These are phyloP conservation scores for Ametastegia equiseti DNA, from an alignment of 2,888 invertebrate genomes.

Conservation along the genomic window DNA sequence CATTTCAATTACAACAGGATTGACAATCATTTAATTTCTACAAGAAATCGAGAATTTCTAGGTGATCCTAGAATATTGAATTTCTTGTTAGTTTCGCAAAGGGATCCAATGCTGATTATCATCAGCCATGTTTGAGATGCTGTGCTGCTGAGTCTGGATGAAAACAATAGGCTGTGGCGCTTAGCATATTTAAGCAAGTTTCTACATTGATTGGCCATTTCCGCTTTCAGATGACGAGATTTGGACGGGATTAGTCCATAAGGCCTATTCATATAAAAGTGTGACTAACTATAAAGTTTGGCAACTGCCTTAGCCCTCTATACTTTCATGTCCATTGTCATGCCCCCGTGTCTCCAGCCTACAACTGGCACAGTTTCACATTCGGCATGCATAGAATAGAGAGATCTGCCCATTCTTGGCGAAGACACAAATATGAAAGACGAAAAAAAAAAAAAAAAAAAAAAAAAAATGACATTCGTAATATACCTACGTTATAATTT, in stretches of 20 bases:
- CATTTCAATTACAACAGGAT: no score
- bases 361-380: conserved; percentile 43
- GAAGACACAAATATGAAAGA: not conserved
- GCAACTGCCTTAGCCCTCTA: conserved; percentile 20
- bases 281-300: conserved; percentile 47
- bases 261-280: conserved; percentile 38
- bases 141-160: not conserved
- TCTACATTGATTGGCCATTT: conserved; percentile 31
- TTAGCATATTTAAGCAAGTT: conserved; percentile 34
- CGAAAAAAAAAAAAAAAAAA: not conserved
- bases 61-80: not conserved
- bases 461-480: no score
- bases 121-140: not conserved
- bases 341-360: conserved; percentile 33
- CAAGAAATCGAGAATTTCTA: not conserved
- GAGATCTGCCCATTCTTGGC: not conserved
- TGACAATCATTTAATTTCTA: not conserved
- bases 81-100: not conserved
- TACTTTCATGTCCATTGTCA: conserved; percentile 28
- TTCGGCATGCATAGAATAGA: not conserved
- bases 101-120: no score
- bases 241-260: conserved; percentile 8
- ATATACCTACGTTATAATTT: not conserved
- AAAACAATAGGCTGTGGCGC: conserved; percentile 26
- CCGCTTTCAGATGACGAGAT: conserved; percentile 17